A percentile compares a stretch with the other conserved stretches of the same genome.
phyloP scores from a whole-genome alignment of 2,797 vertebrate genomes.

The Simalia tracyae region DNA sequence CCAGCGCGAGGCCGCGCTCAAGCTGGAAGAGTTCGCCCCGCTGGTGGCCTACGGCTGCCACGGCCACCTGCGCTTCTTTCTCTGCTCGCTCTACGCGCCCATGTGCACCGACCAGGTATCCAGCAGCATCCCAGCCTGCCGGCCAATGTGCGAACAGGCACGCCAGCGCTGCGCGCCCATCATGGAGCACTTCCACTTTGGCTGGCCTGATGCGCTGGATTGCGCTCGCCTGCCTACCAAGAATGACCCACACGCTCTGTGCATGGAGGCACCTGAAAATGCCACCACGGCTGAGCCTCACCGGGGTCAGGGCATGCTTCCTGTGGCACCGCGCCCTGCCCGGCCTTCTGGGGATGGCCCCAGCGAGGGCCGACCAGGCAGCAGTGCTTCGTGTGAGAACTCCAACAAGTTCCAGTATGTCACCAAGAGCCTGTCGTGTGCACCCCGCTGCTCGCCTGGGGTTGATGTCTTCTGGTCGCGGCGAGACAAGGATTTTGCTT shows the following conservation, averaged over 20 bases:
- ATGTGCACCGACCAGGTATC: slow-evolving; percentile 99
- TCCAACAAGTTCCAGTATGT: slow-evolving; percentile 96
- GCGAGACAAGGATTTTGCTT: slow-evolving; percentile 96
- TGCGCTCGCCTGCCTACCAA: slow-evolving; percentile 90
- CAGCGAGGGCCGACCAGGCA: not conserved
- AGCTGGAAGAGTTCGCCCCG: slow-evolving; percentile 93
- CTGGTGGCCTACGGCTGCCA: slow-evolving; percentile 96
- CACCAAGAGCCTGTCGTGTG: slow-evolving; percentile 90
- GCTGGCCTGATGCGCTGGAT: slow-evolving; percentile 94
- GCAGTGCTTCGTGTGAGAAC: not conserved
- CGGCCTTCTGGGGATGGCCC: slow-evolving; percentile 64
- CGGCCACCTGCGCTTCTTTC: slow-evolving; percentile 94
- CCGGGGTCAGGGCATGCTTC: slow-evolving; percentile 87
- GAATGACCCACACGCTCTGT: slow-evolving; percentile 94
- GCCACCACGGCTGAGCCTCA: slow-evolving; percentile 67
- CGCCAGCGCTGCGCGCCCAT: slow-evolving; percentile 91
- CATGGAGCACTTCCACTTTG: slow-evolving; percentile 96
- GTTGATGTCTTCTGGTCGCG: slow-evolving; percentile 96
- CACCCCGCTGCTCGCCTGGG: slow-evolving; percentile 86
- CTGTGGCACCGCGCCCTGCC: slow-evolving; percentile 74
- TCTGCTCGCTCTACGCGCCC: slow-evolving; percentile 96
- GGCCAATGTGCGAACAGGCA: slow-evolving; percentile 97
- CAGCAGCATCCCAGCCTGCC: slow-evolving; percentile 94
- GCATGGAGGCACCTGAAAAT: slow-evolving; percentile 98
- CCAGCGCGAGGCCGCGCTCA: slow-evolving; percentile 92